Evolutionary conservation across 1,140 invertebrate species (phyloP).

Genomic region (Philotrypesis tridentata): DNA sequence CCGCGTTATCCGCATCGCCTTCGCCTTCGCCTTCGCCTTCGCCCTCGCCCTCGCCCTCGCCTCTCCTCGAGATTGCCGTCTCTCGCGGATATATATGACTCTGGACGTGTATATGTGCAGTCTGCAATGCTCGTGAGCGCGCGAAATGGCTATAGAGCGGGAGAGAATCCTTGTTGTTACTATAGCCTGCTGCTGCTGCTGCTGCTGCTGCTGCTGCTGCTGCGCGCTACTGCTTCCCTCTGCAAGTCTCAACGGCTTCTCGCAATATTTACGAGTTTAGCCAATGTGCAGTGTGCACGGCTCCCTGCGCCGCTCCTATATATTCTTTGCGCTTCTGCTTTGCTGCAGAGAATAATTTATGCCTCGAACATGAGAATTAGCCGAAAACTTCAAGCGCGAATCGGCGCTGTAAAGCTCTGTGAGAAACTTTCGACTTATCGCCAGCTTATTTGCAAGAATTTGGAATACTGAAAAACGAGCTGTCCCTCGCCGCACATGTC

Average conservation of each 20-base stretch:
- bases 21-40: too few relatives aligned
- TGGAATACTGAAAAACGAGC: too few relatives aligned
- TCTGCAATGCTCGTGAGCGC: not conserved
- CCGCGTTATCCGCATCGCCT: constrained; percentile 51
- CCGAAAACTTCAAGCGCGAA: not conserved
- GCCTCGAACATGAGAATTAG: constrained; percentile 37
- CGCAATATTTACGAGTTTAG: constrained; percentile 20
- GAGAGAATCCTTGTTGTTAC: not conserved
- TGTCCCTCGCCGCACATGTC: too few relatives aligned
- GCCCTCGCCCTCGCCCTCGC: constrained; percentile 35
- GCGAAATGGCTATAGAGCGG: not conserved
- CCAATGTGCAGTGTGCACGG: not conserved
- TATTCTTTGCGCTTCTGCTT: not conserved
- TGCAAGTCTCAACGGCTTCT: not conserved
- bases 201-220: not conserved
- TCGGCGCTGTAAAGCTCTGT: not conserved
- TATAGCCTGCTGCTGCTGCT: not conserved
- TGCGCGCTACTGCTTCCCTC: not conserved
- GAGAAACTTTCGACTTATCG: not conserved
- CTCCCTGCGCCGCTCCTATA: not conserved
- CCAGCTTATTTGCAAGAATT: too few relatives aligned
- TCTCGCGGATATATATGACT: not conserved
- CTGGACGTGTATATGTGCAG: not conserved
- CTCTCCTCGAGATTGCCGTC: constrained; percentile 23
- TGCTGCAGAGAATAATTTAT: constrained; percentile 41